Base-by-base conservation (phyloP, 2,113 vertebrate genomes). In the Tachysurus vachellii region DNA sequence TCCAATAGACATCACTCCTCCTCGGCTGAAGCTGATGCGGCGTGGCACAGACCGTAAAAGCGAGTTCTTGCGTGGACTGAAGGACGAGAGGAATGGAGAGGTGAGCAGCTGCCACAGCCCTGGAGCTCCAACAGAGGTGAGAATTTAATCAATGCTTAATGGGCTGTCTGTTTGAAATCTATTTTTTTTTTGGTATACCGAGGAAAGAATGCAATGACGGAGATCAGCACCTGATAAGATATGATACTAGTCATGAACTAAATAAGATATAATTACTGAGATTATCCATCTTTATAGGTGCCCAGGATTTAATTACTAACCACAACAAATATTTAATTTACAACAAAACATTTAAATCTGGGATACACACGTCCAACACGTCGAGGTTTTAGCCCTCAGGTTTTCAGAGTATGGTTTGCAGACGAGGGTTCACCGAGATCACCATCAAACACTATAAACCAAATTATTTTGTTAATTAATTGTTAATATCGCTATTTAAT, bases 31-130 rank as follows among this genome's bases (percentile, higher is more conserved):
- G 93, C 94, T 99, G 95, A 98, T 98, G 95, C 97, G 98, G 16
- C 96, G 97, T 68, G 96, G 96, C 92, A 97, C 97, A 0, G 98
- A 99, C 93, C 97, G 97, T 66, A 99, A 99, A 94, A 99, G 98
- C 0, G 98, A 99, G 90, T 99, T 99, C 91, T 95, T 99, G 91
- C 97, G 97, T 93, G 93, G 97, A 87, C 95, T 99, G 89, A 99
- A 99, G 92, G 98, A 99, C 88, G 98, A 97, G 88, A 95, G 96
- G 84, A 97, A 97, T 0, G 97, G 96, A 86, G 98, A 99, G 89
- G 93, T 96, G 90, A 94, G 96, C 4, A 96, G 97, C 93, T 97
- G 95, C 94, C 96, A 96, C 93, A 97, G 97, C 85, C 96, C 96
- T 61, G 97, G 97, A 93, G 95, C 96, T 90, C 93, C 95, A 90